Conservation (phyloP, 2,797 vertebrate genomes). For the Balearica regulorum region DNA sequence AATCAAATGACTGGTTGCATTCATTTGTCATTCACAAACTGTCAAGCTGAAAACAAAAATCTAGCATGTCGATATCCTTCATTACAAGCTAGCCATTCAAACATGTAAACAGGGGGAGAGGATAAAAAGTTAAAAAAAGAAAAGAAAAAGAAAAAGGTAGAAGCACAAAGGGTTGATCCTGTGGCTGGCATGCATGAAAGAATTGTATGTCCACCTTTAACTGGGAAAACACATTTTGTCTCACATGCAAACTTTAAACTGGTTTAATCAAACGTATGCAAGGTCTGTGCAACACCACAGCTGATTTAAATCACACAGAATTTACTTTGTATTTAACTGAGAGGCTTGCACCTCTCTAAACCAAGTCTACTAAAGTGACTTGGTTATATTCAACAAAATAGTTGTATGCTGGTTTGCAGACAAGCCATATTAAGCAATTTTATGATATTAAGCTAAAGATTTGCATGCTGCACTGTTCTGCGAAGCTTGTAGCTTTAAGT, state of each 20-base stretch:
- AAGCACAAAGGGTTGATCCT: background rate
- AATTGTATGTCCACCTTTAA: background rate
- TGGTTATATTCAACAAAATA: background rate
- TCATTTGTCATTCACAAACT: slow-evolving; percentile 62
- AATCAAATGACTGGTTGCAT: slow-evolving; percentile 43
- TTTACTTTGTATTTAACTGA: background rate
- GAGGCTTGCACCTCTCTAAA: background rate
- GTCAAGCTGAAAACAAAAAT: background rate
- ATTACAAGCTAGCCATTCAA: background rate
- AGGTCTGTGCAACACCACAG: background rate
- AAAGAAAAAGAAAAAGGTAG: background rate
- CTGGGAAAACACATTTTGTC: background rate
- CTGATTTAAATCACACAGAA: background rate
- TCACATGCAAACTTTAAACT: background rate
- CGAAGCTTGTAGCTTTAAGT: background rate
- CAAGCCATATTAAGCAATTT: background rate
- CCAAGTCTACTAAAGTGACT: background rate
- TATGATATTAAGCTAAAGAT: background rate
- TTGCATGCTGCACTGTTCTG: background rate
- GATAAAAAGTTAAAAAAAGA: background rate
- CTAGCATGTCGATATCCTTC: background rate
- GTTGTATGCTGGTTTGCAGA: background rate
- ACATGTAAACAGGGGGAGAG: background rate
- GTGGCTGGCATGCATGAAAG: background rate
- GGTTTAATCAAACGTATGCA: background rate